Evolutionary conservation across 1,140 invertebrate genomes (phyloP), one percentile per base, ranked within the genome.

Genomic region (Drosophila ercepeae): DNA sequence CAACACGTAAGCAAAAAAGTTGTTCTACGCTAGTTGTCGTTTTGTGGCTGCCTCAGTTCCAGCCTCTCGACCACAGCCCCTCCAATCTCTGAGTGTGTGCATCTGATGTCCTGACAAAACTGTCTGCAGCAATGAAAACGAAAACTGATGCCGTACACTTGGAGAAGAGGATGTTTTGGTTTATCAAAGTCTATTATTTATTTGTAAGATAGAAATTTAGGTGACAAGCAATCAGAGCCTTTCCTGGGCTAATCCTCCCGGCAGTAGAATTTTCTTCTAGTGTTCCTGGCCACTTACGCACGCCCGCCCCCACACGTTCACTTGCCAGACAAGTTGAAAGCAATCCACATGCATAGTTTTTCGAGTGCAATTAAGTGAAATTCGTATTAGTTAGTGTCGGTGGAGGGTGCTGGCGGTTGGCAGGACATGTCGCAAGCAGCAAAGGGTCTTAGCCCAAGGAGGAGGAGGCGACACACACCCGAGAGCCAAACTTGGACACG

Each of bases 361-460:
- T 88, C 74, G 68, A 88, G 83, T 75, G 77, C 82, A 86, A 86
- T 86, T 86, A 86, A 86, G 82, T 82, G 73, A 82, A 88, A 86
- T 64, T 86, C 77, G 77, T 88, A 75, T 88, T 82, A 86, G 73
- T 86, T 82, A 63, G 84, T 59, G 55, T 32, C 13, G 41, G 14
- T 11, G 18, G 29, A 51, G 42, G 23, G 32, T 2, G 32, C 18
- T 14, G 18, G 36, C 29, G 45, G 29, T 42, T 13, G 19, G 36
- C 16, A 44, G 69, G 53, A 67, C 48, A 78, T 63, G 75, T 63
- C 65, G 48, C 78, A 65, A 48, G 55, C 65, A 39, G 75, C 71
- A 57, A 84, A 71, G 70, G 67, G 64, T 72, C 84, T 72, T 86
- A 72, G 71, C 75, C 54, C n/a, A n/a, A n/a, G 59, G 51, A 83